These are phyloP conservation scores for Manis javanica DNA, from an alignment of 2,797 vertebrate species.

Conservation along the genomic window DNA sequence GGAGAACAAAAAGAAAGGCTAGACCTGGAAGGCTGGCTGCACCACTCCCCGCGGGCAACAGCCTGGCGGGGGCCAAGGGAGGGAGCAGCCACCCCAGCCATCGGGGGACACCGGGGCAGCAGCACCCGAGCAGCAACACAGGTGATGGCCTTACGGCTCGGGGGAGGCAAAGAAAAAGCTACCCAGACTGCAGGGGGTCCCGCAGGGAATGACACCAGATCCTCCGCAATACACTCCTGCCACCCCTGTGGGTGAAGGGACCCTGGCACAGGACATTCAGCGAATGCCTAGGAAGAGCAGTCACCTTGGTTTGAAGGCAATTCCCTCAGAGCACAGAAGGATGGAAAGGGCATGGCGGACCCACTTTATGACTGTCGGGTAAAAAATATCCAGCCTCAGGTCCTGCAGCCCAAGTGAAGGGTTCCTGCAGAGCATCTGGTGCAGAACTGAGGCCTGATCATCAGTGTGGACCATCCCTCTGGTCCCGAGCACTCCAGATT, in stretches of 20 bases:
- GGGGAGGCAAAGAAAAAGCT: not conserved
- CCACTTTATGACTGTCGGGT: rapidly evolving
- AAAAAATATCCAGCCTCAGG: rapidly evolving
- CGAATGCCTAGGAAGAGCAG: not conserved
- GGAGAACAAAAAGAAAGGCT: rapidly evolving
- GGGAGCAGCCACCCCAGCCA: not conserved
- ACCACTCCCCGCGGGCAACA: too few relatives aligned
- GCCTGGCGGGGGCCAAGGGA: rapidly evolving
- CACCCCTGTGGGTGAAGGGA: rapidly evolving
- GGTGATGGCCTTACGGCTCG: rapidly evolving
- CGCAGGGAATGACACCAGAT: rapidly evolving
- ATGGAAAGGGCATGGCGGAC: rapidly evolving
- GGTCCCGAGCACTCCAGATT: not conserved
- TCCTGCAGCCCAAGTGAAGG: rapidly evolving
- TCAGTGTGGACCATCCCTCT: rapidly evolving
- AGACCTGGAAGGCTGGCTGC: too few relatives aligned
- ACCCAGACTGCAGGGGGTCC: rapidly evolving
- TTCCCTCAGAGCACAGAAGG: not conserved
- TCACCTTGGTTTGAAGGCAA: not conserved
- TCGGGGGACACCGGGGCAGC: too few relatives aligned
- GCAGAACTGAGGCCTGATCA: rapidly evolving
- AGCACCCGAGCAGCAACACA: too few relatives aligned
- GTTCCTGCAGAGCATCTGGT: rapidly evolving
- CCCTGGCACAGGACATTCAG: not conserved
- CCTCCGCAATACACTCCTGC: too few relatives aligned